These are phyloP conservation scores for Cephus pygmeus DNA, from an alignment of 2,888 invertebrate genomes.

Conservation along the genomic window DNA sequence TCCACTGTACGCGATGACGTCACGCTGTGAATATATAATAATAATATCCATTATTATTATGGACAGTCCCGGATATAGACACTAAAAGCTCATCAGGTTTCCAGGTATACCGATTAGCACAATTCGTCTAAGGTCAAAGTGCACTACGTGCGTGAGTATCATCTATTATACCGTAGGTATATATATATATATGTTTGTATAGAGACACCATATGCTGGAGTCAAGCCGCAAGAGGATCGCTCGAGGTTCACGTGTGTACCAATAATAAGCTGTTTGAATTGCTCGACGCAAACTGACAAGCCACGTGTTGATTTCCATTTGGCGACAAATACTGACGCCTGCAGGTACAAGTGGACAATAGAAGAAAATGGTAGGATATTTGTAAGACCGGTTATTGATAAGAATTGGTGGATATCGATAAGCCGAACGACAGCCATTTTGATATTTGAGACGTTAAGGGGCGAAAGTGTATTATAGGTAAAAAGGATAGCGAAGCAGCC, in stretches of 20 bases:
- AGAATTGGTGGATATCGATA: background rate
- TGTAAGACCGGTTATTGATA: background rate
- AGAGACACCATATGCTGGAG: background rate
- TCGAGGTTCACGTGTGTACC: conserved; percentile 2
- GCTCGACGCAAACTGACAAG: conserved; percentile 1
- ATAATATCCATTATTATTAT: background rate
- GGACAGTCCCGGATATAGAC: background rate
- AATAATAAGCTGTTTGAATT: background rate
- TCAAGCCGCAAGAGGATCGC: background rate
- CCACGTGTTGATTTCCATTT: conserved; percentile 6
- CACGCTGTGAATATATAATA: background rate
- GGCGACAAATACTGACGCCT: background rate
- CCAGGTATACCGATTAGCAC: background rate
- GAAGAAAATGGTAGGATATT: background rate
- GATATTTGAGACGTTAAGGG: background rate
- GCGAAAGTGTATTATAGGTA: background rate
- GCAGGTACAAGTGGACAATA: background rate
- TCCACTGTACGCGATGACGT: background rate
- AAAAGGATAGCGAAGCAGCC: background rate
- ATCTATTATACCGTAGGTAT: background rate
- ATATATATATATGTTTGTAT: background rate
- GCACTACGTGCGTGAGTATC: background rate
- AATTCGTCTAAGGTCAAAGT: background rate
- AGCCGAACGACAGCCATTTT: background rate
- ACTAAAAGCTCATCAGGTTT: background rate